Evolutionary conservation across 2,888 invertebrate genomes (phyloP).

Genomic region (Harpalus rubripes): DNA sequence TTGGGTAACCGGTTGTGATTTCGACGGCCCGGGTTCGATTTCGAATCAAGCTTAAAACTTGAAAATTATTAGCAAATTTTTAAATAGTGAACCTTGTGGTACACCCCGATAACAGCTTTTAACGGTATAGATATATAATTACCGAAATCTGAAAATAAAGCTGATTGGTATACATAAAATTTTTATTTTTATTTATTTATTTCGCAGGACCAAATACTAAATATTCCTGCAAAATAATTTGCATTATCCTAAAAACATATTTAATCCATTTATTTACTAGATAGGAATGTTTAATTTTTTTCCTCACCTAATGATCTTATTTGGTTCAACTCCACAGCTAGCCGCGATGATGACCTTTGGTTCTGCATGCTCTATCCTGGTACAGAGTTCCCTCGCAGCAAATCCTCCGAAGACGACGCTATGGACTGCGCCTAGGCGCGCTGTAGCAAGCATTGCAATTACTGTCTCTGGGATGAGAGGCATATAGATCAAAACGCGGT

Average conservation of each 20-base stretch:
- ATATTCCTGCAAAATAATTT: conserved; percentile 32
- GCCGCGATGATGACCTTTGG: conserved; percentile 94
- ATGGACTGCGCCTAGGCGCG: conserved; percentile 93
- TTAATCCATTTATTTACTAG: too few relatives aligned
- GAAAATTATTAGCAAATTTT: too few relatives aligned
- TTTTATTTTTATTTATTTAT: too few relatives aligned
- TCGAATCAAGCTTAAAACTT: too few relatives aligned
- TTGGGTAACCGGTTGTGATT: too few relatives aligned
- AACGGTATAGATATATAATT: too few relatives aligned
- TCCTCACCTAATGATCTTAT: conserved; percentile 85
- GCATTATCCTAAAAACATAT: not conserved
- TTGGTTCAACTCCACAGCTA: conserved; percentile 94
- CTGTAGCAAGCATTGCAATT: conserved; percentile 92
- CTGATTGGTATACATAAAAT: too few relatives aligned
- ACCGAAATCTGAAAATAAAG: too few relatives aligned
- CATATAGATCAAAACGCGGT: conserved; percentile 95
- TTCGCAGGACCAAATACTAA: not conserved
- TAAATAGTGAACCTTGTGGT: too few relatives aligned
- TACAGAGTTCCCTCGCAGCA: conserved; percentile 91
- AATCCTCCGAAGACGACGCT: conserved; percentile 97
- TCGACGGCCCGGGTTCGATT: too few relatives aligned
- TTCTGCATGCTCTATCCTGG: conserved; percentile 92
- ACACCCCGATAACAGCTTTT: too few relatives aligned
- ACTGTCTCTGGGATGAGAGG: conserved; percentile 95
- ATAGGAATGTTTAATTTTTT: not conserved